Evolutionary conservation across 2,113 vertebrate genomes (phyloP), one percentile per base, ranked within the genome.

Genomic region (Seriola rivoliana): DNA sequence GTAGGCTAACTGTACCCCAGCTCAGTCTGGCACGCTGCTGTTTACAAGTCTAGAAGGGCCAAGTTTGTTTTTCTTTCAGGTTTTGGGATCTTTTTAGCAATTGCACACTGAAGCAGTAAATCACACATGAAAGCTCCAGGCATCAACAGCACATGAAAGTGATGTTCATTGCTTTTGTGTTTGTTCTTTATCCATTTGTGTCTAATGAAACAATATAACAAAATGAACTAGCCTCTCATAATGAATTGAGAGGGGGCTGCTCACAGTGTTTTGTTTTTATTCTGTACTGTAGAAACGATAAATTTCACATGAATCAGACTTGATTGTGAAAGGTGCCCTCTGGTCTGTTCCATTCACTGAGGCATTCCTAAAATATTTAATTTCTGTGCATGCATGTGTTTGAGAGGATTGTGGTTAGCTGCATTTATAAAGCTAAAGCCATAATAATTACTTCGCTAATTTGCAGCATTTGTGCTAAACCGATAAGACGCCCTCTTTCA

Each of bases 391-490:
- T 66, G 78, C 64, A 34, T 79, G 82, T 85, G 75, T 91, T 89
- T 83, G 87, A 90, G 86, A 66, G 82, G 85, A 85, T 89, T 82
- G 86, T 58, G 71, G 67, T 81, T 80, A 63, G 81, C 81, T 71
- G 68, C 77, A 48, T 83, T 93, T 78, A 78, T 79, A 77, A 90
- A 87, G 90, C 78, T 75, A 81, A 88, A 88, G 58, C 84, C 75
- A 81, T 86, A 85, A 90, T 93, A 92, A 93, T 93, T 83, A 88
- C 89, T 89, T 86, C 71, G 84, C 90, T 94, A 85, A 93, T 93
- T 87, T 92, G 69, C 71, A 74, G 90, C 80, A 78, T 92, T 92
- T 90, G 88, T 75, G 74, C 79, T 87, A 85, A 91, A 89, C 80
- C 58, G 82, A 93, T 90, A 88, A 92, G 91, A 89, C 81, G 60